Percentiles rank a stretch among this genome's conserved stretches.
Evolutionary conservation across 2,888 invertebrate species (phyloP).

Genomic region (Pyralis farinalis): DNA sequence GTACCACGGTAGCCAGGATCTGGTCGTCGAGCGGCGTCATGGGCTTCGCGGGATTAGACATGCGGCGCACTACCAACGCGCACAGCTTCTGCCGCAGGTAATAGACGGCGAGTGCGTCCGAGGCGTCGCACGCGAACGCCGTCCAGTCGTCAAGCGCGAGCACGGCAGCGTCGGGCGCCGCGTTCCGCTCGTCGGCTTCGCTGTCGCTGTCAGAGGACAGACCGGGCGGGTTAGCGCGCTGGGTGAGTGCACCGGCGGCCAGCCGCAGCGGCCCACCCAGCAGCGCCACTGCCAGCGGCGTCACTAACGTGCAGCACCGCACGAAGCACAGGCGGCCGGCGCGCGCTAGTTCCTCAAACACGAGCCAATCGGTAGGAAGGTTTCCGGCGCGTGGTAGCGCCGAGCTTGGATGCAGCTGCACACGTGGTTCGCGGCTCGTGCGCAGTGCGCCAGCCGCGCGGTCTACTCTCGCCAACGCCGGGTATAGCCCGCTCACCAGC

Average conservation of each 20-base stretch:
- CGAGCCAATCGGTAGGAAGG: slow-evolving; percentile 91
- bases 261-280: slow-evolving; percentile 87
- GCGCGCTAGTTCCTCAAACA: slow-evolving; percentile 92
- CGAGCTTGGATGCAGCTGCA: slow-evolving; percentile 82
- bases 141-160: slow-evolving; percentile 85
- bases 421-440: slow-evolving; percentile 81
- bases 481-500: slow-evolving; percentile 93
- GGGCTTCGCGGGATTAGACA: slow-evolving; percentile 80
- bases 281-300: slow-evolving; percentile 89
- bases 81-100: slow-evolving; percentile 88
- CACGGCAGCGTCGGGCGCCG: slow-evolving; percentile 42
- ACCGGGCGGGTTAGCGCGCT: slow-evolving; percentile 67
- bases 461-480: slow-evolving; percentile 90
- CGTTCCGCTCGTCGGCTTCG: slow-evolving; percentile 59
- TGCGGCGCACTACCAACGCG: slow-evolving; percentile 83
- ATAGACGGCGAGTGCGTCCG: slow-evolving; percentile 83
- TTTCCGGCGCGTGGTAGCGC: slow-evolving; percentile 81
- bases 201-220: slow-evolving; percentile 71
- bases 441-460: slow-evolving; percentile 81
- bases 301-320: slow-evolving; percentile 89
- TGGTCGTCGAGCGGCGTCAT: slow-evolving; percentile 84
- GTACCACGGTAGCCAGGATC: slow-evolving; percentile 84
- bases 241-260: slow-evolving; percentile 66
- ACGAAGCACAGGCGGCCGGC: slow-evolving; percentile 85
- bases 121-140: slow-evolving; percentile 83